A percentile compares a stretch with the other conserved stretches of the same genome.
phyloP scores from a whole-genome alignment of 2,888 invertebrate species.

The Macaria liturata region DNA sequence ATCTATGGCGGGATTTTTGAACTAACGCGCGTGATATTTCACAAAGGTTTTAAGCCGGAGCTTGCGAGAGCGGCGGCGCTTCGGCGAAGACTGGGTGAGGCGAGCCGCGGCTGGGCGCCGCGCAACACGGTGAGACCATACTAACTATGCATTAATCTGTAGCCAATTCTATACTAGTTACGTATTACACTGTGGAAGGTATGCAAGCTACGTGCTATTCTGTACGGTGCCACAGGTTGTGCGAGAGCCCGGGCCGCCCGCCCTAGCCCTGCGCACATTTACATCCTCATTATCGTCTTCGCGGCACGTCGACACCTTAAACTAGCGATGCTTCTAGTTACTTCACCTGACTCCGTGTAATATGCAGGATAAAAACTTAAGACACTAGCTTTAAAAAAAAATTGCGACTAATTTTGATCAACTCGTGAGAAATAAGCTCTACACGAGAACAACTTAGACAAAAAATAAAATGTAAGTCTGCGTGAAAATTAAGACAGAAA shows the following conservation, averaged over 20 bases:
- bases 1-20: slow-evolving; percentile 28
- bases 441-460: too few relatives aligned
- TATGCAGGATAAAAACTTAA: too few relatives aligned
- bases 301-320: slow-evolving; percentile 39
- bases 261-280: slow-evolving; percentile 60
- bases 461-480: too few relatives aligned
- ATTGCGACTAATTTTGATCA: too few relatives aligned
- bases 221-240: slow-evolving; percentile 72
- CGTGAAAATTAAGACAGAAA: too few relatives aligned
- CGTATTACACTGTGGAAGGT: neutral
- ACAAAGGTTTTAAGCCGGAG: slow-evolving; percentile 42
- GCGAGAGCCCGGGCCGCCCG: slow-evolving; percentile 63
- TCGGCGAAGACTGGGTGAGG: slow-evolving; percentile 33
- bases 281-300: slow-evolving; percentile 73
- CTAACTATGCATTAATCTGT: neutral
- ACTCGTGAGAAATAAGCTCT: too few relatives aligned
- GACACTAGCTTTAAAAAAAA: too few relatives aligned
- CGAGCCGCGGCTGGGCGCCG: slow-evolving; percentile 54
- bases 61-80: slow-evolving; percentile 31
- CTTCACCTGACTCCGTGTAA: slow-evolving; percentile 3
- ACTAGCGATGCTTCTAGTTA: slow-evolving; percentile 30
- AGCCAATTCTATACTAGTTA: neutral
- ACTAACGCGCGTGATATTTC: slow-evolving; percentile 60
- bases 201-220: neutral
- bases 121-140: slow-evolving; percentile 59